A percentile compares a stretch with the other conserved stretches of the same genome.
phyloP scores from a whole-genome alignment of 1,140 invertebrate species.

The Drosophila baimaii region DNA sequence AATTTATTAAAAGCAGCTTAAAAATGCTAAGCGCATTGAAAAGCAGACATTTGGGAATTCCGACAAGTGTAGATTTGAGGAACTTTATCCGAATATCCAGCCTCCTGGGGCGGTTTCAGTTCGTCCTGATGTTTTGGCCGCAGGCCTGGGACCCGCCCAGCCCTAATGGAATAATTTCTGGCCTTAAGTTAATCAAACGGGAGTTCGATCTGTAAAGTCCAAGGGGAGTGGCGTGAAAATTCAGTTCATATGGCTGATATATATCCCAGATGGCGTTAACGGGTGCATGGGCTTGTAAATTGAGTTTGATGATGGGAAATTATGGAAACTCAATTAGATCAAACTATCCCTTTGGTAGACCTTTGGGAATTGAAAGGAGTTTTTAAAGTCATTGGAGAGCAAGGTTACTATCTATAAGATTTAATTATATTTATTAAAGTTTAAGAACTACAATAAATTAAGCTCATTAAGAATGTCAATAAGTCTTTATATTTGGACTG shows the following conservation, averaged over 20 bases:
- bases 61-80: constrained; percentile 62
- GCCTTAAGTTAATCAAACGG: constrained; percentile 64
- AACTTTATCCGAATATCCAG: constrained; percentile 3
- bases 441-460: background rate
- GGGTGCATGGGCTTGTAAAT: constrained; percentile 20
- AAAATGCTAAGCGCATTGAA: constrained; percentile 74
- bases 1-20: constrained; percentile 84
- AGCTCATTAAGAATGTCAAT: no score
- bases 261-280: constrained; percentile 48
- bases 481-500: no score
- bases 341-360: background rate
- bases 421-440: background rate
- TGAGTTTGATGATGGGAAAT: constrained; percentile 27
- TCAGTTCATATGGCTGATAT: constrained; percentile 22
- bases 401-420: background rate
- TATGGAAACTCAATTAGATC: constrained; percentile 23
- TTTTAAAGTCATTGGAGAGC: background rate
- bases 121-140: constrained; percentile 59
- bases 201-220: constrained; percentile 14
- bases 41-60: constrained; percentile 82
- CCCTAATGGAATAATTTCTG: constrained; percentile 71
- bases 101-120: constrained; percentile 37
- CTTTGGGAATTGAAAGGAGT: background rate
- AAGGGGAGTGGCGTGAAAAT: constrained; percentile 2
- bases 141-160: constrained; percentile 39